Percentiles rank a stretch among this genome's conserved stretches.
phyloP scores from a whole-genome alignment of 2,113 vertebrate genomes.

The Xenopus borealis region DNA sequence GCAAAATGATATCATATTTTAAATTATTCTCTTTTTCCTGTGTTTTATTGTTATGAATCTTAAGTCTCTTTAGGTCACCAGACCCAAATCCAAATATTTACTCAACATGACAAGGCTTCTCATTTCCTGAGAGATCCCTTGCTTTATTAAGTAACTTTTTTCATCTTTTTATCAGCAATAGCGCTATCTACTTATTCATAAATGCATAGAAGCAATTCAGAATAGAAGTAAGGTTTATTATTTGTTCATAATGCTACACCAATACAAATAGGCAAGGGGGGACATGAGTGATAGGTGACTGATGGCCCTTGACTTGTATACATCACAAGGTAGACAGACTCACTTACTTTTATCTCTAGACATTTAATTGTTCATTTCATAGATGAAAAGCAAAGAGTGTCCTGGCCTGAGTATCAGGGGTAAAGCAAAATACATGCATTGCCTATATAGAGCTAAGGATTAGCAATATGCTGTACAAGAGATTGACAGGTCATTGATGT shows the following conservation, averaged over 20 bases:
- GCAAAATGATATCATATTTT: slow-evolving; percentile 3
- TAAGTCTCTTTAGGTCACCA: not conserved
- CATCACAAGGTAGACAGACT: slow-evolving; percentile 3
- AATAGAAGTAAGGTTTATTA: slow-evolving; percentile 1
- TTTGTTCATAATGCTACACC: slow-evolving; percentile 8
- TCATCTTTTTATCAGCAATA: not conserved
- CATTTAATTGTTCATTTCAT: slow-evolving; percentile 42
- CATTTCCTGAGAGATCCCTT: not conserved
- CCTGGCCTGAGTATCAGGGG: slow-evolving; percentile 10
- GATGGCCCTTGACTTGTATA: slow-evolving; percentile 25
- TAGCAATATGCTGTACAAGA: slow-evolving; percentile 17
- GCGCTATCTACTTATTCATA: slow-evolving; percentile 25
- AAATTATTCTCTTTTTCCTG: not conserved
- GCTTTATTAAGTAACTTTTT: slow-evolving; percentile 31
- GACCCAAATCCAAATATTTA: slow-evolving; percentile 5
- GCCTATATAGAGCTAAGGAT: slow-evolving; percentile 28
- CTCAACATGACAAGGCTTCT: not conserved
- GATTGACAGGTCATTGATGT: slow-evolving; percentile 42
- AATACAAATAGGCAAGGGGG: slow-evolving; percentile 33
- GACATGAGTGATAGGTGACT: slow-evolving; percentile 15
- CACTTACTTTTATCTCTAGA: slow-evolving; percentile 36
- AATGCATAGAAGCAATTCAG: slow-evolving; percentile 28
- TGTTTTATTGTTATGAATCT: slow-evolving; percentile 16
- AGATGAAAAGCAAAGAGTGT: slow-evolving; percentile 38
- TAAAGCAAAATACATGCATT: slow-evolving; percentile 30